Base-by-base conservation (phyloP, 2,797 vertebrate genomes). In the Carapus acus region DNA sequence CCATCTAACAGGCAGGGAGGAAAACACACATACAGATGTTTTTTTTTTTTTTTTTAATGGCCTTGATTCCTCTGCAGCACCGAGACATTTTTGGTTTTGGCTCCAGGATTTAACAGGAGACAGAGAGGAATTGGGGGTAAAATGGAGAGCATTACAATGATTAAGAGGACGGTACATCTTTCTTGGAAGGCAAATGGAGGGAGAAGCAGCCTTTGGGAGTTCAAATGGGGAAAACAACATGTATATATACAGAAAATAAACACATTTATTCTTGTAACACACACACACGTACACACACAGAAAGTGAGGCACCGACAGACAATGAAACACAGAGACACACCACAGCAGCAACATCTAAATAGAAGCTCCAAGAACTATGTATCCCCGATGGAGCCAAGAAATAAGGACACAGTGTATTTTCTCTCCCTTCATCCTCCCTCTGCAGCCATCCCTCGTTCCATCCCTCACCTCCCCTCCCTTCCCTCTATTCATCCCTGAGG, bases 331-430 rank as follows among this genome's bases (percentile, higher is more conserved):
- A 65, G 54, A 77, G 49, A 71, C 40, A 63, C 51, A 58, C 73
- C 74, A 70, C 66, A 71, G 68, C 64, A 78, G 77, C 80, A 91
- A 90, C 90, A 92, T 86, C 83, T 83, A 85, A 91, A 90, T 87
- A 92, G 89, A 89, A 81, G 88, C 83, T 83, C 81, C 82, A 83
- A 91, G 90, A 92, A 92, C 92, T 88, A 78, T 67, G 88, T 86
- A 92, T 91, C 91, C 93, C 91, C 91, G 77, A 71, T 81, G 88
- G 91, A 89, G 85, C 88, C 74, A 84, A 81, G 89, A 91, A 93
- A 93, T 91, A 94, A 93, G 93, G 93, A 90, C 91, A 91, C 89
- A 91, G 88, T 89, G 70, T 84, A 83, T 85, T 85, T 88, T 88
- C 83, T 83, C 83, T 87, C 80, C 78, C 79, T 83, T 81, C 73